Evolutionary conservation across 1,140 invertebrate species (phyloP).

Genomic region (Ceratosolen solmsi): DNA sequence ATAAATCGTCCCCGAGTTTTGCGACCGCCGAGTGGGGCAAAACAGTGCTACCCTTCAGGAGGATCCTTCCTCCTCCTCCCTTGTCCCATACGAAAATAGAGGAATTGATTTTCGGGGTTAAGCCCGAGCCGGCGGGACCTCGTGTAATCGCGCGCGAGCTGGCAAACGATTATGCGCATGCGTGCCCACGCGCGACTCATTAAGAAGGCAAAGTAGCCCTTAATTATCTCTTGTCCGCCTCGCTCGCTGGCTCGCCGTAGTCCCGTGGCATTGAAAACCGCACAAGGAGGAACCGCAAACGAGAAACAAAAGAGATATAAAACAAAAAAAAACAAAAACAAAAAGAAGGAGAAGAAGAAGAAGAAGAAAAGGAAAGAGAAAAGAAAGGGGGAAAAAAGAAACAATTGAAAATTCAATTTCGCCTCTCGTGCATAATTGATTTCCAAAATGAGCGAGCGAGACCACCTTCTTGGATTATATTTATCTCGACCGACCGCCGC

Average conservation of each 20-base stretch:
- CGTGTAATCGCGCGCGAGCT: not conserved
- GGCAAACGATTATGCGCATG: constrained; percentile 7
- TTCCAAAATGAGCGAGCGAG: constrained; percentile 31
- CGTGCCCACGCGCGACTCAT: constrained; percentile 42
- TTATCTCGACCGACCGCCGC: not conserved
- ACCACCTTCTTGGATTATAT: not conserved
- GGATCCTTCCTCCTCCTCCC: too few relatives aligned
- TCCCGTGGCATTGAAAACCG: constrained; percentile 30
- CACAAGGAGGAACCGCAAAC: constrained; percentile 40
- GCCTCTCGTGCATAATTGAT: constrained; percentile 43
- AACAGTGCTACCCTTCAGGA: too few relatives aligned
- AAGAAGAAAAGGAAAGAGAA: too few relatives aligned
- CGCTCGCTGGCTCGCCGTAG: not conserved
- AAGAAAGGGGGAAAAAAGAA: not conserved
- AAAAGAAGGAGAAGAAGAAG: too few relatives aligned
- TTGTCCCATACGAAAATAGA: too few relatives aligned
- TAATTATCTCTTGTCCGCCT: constrained; percentile 28
- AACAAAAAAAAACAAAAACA: too few relatives aligned
- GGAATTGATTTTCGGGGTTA: too few relatives aligned
- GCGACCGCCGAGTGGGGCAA: too few relatives aligned
- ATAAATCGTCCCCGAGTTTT: too few relatives aligned
- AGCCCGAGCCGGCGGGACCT: too few relatives aligned
- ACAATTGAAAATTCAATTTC: constrained; percentile 44
- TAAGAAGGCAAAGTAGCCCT: constrained; percentile 43
- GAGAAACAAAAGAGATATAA: constrained; percentile 28